Conservation (phyloP, 2,888 invertebrate species). For the Prosapia bicincta region DNA sequence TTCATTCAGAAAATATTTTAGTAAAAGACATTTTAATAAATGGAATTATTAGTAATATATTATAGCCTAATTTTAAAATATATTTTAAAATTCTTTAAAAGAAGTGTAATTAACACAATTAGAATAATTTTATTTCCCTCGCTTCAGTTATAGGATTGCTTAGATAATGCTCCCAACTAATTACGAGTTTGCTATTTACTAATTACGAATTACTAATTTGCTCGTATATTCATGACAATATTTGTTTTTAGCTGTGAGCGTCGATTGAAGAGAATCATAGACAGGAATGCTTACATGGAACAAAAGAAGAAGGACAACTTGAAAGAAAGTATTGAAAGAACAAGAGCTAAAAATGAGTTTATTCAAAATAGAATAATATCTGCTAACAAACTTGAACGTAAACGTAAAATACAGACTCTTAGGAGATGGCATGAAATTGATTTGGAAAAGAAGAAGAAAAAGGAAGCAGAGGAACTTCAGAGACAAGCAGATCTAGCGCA, state of each 20-base stretch:
- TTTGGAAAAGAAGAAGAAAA: slow-evolving; percentile 11
- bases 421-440: slow-evolving; percentile 5
- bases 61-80: too few relatives aligned
- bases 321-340: slow-evolving; percentile 1
- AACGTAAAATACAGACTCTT: slow-evolving; percentile 16
- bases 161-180: too few relatives aligned
- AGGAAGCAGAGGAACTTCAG: background rate
- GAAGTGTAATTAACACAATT: too few relatives aligned
- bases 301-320: background rate
- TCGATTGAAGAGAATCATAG: slow-evolving; percentile 13
- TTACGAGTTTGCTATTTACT: too few relatives aligned
- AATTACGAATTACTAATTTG: too few relatives aligned
- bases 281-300: slow-evolving; percentile 1
- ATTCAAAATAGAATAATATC: slow-evolving; percentile 12
- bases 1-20: too few relatives aligned
- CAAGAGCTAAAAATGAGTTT: slow-evolving; percentile 7
- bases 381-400: slow-evolving; percentile 11
- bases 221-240: too few relatives aligned
- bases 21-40: too few relatives aligned
- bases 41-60: too few relatives aligned
- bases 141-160: too few relatives aligned
- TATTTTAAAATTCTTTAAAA: too few relatives aligned
- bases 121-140: too few relatives aligned
- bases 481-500: slow-evolving; percentile 5
- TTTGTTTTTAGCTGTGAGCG: slow-evolving; percentile 11